These are phyloP conservation scores for Parascotia fuliginaria DNA, from an alignment of 2,888 invertebrate genomes.

Conservation along the genomic window DNA sequence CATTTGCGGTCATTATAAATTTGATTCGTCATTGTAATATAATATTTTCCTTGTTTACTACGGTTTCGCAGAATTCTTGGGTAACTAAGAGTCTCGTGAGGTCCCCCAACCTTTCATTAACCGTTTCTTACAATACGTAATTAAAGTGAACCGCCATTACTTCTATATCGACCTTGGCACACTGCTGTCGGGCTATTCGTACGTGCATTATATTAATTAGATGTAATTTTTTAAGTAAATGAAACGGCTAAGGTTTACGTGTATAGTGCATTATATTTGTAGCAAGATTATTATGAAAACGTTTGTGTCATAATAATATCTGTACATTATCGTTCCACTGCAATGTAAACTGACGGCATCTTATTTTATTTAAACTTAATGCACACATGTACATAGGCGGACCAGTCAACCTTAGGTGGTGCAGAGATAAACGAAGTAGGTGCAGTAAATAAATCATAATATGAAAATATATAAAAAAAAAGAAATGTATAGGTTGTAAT, in stretches of 20 bases:
- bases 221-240: background rate
- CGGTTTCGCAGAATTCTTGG: constrained; percentile 25
- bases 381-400: no score
- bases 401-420: no score
- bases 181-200: background rate
- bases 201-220: background rate
- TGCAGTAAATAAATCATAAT: no score
- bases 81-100: constrained; percentile 17
- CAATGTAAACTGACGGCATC: no score
- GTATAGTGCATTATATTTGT: no score
- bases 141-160: constrained; percentile 10
- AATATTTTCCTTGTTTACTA: constrained; percentile 39
- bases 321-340: no score
- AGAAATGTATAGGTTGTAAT: no score
- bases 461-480: no score
- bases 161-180: constrained; percentile 1
- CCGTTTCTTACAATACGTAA: constrained; percentile 7
- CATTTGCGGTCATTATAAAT: constrained; percentile 29
- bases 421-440: no score
- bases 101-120: constrained; percentile 21
- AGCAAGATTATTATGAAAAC: no score
- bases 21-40: constrained; percentile 32
- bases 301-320: no score
- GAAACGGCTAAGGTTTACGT: background rate
- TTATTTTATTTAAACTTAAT: no score